phyloP scores from a whole-genome alignment of 2,888 invertebrate species.

The Cheilosia scutellata region DNA sequence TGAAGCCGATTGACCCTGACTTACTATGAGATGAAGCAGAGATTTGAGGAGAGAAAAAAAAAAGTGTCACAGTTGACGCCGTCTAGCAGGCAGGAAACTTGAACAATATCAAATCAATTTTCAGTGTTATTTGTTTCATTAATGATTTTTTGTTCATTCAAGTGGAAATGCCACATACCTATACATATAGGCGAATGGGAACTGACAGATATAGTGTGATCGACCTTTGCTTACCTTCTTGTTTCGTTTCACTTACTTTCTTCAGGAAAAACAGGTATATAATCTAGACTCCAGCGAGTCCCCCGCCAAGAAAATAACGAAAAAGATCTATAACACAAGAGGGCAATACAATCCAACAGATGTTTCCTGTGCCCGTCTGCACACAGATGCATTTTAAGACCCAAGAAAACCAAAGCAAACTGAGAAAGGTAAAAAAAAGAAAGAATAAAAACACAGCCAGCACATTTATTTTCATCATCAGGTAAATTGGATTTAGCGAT shows the following conservation, averaged over 20 bases:
- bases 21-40: constrained; percentile 36
- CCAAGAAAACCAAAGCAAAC: constrained; percentile 29
- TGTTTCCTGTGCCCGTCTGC: constrained; percentile 47
- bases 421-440: neutral
- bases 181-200: constrained; percentile 12
- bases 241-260: constrained; percentile 25
- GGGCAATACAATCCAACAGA: constrained; percentile 46
- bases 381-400: constrained; percentile 36
- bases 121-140: constrained; percentile 25
- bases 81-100: constrained; percentile 21
- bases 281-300: neutral
- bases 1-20: constrained; percentile 51
- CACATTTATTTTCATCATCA: constrained; percentile 7
- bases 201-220: constrained; percentile 27
- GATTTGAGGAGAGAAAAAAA: constrained; percentile 43
- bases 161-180: constrained; percentile 20
- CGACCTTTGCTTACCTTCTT: constrained; percentile 52
- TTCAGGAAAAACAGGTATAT: constrained; percentile 59
- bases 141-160: constrained; percentile 65
- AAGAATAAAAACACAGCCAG: neutral
- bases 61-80: constrained; percentile 54
- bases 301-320: constrained; percentile 5
- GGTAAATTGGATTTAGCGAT: constrained; percentile 25
- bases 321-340: neutral
- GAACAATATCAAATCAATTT: constrained; percentile 25